Conservation (phyloP, 2,797 vertebrate genomes). For the Lagorchestes hirsutus region DNA sequence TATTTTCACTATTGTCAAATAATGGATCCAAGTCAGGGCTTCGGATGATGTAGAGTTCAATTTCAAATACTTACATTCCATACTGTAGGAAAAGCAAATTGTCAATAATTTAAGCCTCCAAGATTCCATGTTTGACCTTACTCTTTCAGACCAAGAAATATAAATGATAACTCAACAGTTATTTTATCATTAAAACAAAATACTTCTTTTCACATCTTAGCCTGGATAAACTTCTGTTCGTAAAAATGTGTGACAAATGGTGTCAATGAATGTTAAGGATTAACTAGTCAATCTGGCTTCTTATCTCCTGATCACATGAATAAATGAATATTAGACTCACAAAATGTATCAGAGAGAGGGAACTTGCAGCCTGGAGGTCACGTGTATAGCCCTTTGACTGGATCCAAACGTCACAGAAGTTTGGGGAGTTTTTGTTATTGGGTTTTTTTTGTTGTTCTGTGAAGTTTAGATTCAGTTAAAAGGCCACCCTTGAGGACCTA, state of each 20-base stretch:
- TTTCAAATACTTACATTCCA: background rate
- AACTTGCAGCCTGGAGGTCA: no score
- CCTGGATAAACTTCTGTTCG: background rate
- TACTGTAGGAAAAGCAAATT: background rate
- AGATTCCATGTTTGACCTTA: background rate
- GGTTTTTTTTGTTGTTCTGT: no score
- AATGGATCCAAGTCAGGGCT: slow-evolving; percentile 60
- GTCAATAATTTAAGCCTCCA: background rate
- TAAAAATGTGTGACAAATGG: background rate
- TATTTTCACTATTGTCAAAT: slow-evolving; percentile 80
- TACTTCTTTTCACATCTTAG: background rate
- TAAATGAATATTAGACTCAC: background rate
- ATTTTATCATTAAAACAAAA: background rate
- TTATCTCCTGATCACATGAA: background rate
- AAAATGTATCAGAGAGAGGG: no score
- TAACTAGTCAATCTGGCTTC: background rate
- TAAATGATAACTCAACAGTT: background rate
- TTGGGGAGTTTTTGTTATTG: no score
- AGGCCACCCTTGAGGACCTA: no score
- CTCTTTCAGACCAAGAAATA: background rate
- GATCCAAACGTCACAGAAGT: no score
- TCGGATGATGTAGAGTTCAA: background rate
- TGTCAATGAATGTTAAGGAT: background rate
- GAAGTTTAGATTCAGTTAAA: no score
- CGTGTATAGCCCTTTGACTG: no score